A percentile compares a stretch with the other conserved stretches of the same genome.
Conservation (phyloP, 2,888 invertebrate genomes). For the Caenorhabditis sulstoni region DNA sequence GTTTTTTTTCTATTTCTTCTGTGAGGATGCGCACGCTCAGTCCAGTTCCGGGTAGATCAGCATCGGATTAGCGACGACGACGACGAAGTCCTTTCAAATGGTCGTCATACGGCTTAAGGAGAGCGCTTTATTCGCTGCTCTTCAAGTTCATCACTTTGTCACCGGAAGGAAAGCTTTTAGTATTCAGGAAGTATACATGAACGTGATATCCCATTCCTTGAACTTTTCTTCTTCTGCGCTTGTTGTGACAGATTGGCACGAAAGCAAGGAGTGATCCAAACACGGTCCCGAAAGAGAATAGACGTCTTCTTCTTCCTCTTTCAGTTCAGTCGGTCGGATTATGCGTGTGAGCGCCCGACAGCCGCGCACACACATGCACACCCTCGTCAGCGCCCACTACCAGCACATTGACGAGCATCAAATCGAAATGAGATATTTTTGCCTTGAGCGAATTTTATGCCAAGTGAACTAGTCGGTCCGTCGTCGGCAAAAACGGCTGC, state of each 20-base stretch:
- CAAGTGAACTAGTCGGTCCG: slow-evolving; percentile 28
- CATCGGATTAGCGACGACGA: slow-evolving; percentile 32
- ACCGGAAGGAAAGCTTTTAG: slow-evolving; percentile 45
- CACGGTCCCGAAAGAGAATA: neutral
- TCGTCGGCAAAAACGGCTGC: neutral
- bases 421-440: slow-evolving; percentile 55
- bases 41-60: slow-evolving; percentile 51
- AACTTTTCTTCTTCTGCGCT: neutral
- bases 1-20: neutral
- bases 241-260: no score
- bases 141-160: slow-evolving; percentile 3
- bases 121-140: slow-evolving; percentile 4
- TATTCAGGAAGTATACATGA: slow-evolving; percentile 1
- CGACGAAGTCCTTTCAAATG: slow-evolving; percentile 40
- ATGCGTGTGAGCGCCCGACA: slow-evolving; percentile 28
- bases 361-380: slow-evolving; percentile 18
- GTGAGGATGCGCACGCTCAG: slow-evolving; percentile 16
- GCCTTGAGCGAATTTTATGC: slow-evolving; percentile 50
- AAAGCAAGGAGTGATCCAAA: neutral
- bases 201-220: neutral
- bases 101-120: slow-evolving; percentile 32
- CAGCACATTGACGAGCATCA: slow-evolving; percentile 42
- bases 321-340: slow-evolving; percentile 30
- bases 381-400: slow-evolving; percentile 4
- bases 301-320: slow-evolving; percentile 8